Conservation (phyloP, 2,113 vertebrate genomes). For the Murina feae region DNA sequence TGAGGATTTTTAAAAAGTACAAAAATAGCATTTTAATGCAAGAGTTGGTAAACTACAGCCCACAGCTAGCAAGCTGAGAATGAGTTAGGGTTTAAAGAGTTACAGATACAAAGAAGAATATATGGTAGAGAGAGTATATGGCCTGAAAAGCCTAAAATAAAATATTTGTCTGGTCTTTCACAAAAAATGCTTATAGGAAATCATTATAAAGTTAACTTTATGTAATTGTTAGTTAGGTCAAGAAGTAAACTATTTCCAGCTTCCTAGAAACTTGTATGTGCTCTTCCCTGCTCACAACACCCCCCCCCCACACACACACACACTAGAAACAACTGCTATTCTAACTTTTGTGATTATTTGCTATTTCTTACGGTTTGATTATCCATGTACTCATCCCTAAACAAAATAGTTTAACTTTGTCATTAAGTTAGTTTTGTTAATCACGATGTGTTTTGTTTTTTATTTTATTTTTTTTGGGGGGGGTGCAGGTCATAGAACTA, state of each 20-base stretch:
- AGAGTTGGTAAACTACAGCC: not conserved
- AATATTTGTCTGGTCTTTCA: not conserved
- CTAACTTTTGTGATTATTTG: not conserved
- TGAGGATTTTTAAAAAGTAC: too few relatives aligned
- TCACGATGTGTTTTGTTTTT: not conserved
- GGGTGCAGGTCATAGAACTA: not conserved
- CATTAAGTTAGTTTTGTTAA: not conserved
- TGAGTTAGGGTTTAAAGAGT: not conserved
- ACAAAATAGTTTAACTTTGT: not conserved
- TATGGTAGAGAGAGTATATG: not conserved
- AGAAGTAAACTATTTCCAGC: not conserved
- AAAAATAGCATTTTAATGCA: conserved; percentile 2
- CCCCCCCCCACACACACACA: too few relatives aligned
- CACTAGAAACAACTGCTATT: not conserved
- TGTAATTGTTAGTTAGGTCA: not conserved
- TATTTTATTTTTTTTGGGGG: not conserved
- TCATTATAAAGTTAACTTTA: not conserved
- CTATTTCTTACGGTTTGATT: not conserved
- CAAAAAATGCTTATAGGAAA: not conserved
- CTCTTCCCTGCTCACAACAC: not conserved
- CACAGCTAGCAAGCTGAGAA: not conserved
- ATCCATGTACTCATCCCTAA: not conserved
- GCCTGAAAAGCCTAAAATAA: not conserved
- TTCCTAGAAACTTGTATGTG: not conserved
- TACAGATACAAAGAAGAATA: conserved; percentile 7